phyloP scores from a whole-genome alignment of 2,888 invertebrate species.

The Tanypteryx hageni region DNA sequence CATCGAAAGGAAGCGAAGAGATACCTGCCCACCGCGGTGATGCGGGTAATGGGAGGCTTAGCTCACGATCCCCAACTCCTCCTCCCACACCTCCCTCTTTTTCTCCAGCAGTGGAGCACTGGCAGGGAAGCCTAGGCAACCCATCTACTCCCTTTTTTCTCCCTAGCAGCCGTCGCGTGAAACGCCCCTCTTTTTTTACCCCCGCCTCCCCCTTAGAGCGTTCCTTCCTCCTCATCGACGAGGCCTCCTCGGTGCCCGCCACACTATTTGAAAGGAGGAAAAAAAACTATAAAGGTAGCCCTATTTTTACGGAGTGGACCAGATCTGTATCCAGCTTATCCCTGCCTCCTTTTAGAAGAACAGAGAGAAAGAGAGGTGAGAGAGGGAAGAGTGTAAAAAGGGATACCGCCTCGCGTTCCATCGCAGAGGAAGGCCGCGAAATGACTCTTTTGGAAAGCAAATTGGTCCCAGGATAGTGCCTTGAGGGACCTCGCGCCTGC shows the following conservation, averaged over 20 bases:
- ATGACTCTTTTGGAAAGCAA: slow-evolving; percentile 63
- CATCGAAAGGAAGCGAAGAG: neutral
- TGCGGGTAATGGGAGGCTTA: neutral
- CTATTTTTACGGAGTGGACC: slow-evolving; percentile 35
- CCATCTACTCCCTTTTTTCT: neutral
- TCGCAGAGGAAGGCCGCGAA: slow-evolving; percentile 39
- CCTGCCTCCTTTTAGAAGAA: neutral
- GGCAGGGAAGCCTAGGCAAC: neutral
- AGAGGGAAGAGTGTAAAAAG: neutral
- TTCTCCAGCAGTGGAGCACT: neutral
- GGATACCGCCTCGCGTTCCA: slow-evolving; percentile 31
- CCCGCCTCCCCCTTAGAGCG: neutral
- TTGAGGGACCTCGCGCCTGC: slow-evolving; percentile 33
- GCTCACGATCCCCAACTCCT: neutral
- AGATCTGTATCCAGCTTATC: slow-evolving; percentile 48
- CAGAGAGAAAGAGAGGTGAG: neutral
- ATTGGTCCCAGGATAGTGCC: slow-evolving; percentile 52
- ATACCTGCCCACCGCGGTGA: neutral
- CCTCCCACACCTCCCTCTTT: neutral
- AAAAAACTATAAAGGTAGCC: neutral
- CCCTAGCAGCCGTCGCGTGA: neutral
- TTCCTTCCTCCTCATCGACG: no score
- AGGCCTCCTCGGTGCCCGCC: no score
- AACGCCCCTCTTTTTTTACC: neutral
- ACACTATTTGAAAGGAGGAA: neutral